Conservation (phyloP, 2,888 invertebrate species). For the Eupithecia centaureata region DNA sequence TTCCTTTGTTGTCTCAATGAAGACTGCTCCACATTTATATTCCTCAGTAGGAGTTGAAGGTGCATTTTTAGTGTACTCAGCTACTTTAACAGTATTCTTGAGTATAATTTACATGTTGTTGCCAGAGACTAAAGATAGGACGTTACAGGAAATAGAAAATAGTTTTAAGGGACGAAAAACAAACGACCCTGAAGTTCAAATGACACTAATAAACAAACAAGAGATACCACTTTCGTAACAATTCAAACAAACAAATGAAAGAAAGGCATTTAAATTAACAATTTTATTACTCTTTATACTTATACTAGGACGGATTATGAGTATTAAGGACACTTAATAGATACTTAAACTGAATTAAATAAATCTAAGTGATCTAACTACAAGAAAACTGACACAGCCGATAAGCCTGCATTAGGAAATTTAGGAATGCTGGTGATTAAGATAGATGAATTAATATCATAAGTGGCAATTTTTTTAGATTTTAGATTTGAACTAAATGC, state of each 20-base stretch:
- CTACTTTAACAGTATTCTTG: constrained; percentile 66
- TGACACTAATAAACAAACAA: constrained; percentile 62
- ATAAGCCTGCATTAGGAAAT: not conserved
- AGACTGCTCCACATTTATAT: constrained; percentile 77
- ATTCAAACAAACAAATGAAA: not conserved
- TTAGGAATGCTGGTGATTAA: not conserved
- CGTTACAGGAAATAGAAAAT: constrained; percentile 76
- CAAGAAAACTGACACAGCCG: not conserved
- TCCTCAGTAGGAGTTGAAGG: constrained; percentile 76
- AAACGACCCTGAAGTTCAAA: constrained; percentile 68
- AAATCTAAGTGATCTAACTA: not conserved
- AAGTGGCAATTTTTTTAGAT: not conserved
- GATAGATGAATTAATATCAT: not conserved
- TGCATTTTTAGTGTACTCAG: constrained; percentile 75
- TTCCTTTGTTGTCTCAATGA: constrained; percentile 76
- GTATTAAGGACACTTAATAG: constrained; percentile 6
- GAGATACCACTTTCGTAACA: constrained; percentile 37
- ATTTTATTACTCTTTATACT: not conserved
- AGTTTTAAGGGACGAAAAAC: constrained; percentile 71
- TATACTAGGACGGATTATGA: constrained; percentile 7
- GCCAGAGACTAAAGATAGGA: constrained; percentile 78
- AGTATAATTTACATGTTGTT: constrained; percentile 66
- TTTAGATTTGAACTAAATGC: not conserved
- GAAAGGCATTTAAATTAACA: not conserved
- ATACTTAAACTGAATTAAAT: not conserved